Base-by-base conservation (phyloP, 2,113 vertebrate species). In the Cavia aperea region DNA sequence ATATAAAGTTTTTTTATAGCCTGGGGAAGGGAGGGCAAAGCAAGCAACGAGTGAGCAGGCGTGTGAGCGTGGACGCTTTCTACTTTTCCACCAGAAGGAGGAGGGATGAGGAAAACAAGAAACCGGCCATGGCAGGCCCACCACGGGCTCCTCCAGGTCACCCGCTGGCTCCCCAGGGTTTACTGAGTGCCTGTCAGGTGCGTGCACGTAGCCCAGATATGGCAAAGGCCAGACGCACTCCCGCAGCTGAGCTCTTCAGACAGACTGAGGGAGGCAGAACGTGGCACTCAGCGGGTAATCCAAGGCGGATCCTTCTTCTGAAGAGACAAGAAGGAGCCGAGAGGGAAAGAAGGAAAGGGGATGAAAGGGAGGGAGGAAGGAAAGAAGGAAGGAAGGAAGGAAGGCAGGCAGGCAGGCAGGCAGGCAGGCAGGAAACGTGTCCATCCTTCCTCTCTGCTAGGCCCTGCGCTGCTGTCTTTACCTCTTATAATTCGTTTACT, bases 1-100 rank as follows among this genome's bases (percentile, higher is more conserved):
- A 96, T 16, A 33, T 94, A 96, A 90, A 95, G 89, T 96, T 97
- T 96, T 96, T 97, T 97, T 97, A 96, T 91, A 94, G 96, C 94
- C 96, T 46, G 95, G 62, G 94, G 95, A 96, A 97, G 93, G 94
- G 95, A 96, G 95, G 95, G 94, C 90, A 94, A 91, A 87, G 95
- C 94, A 95, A 92, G 95, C 68, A 21, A 58, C 56, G 70, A 96
- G 96, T 91, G 95, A 97, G 94, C 58, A 60, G 92, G 85, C 90
- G 49, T 96, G 93, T 93, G 95, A 95, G 90, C 93, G 94, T 94
- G 73, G 89, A 86, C 89, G 96, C 93, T 75, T 92, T 95, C 90
- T 91, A 86, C 65, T 89, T 89, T 94, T 92, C 90, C 91, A 81
- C 82, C 87, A 94, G 93, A 94, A 90, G 83, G 81, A 94, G 83